Base-by-base conservation (phyloP, 1,140 invertebrate species). In the Stratiolaelaps scimitus region DNA sequence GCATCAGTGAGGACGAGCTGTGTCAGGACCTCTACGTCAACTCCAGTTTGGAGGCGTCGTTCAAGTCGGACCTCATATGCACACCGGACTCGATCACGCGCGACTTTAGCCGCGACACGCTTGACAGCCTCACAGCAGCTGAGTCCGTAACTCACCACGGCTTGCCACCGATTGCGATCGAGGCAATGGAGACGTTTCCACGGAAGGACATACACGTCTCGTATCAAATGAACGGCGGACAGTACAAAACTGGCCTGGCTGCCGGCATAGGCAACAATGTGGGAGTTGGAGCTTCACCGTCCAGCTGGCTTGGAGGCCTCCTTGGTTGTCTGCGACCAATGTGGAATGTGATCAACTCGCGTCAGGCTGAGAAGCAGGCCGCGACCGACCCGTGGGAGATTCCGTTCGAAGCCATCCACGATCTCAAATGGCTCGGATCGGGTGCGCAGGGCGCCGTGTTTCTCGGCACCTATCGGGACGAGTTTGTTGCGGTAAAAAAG, bases 381-480 rank as follows among this genome's bases (percentile, higher is more conserved):
- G 71, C 19, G 43, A 68, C 66, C 13, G 43, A 92, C 76, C 82
- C 88, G 69, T 97, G 92, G 92, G 91, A 96, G 76, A 92, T 96
- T 70, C 85, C 89, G 0, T 94, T 95, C 75, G 91, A 96, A 75
- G 81, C 83, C 10, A 92, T 98, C 66, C 87, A 85, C 53, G 87
- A 96, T 70, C 78, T 96, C 15, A 83, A 89, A 69, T 97, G 91
- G 85, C 76, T 98, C 1, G 93, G 93, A 2, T 89, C 88, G 68
- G 94, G 94, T 26, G 92, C 92, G 19, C 93, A 98, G 76, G 94
- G 94, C 19, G 88, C 89, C 0, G 94, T 98, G 1, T 98, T 95
- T 75, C 84, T 86, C 56, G 93, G 92, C 0, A 86, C 86, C 84
- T 68, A 72, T n/a, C 74, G 76, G 1, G 83, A 84, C 15, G 84